Evolutionary conservation across 1,140 invertebrate genomes (phyloP).

Genomic region (Listronotus oregonensis): DNA sequence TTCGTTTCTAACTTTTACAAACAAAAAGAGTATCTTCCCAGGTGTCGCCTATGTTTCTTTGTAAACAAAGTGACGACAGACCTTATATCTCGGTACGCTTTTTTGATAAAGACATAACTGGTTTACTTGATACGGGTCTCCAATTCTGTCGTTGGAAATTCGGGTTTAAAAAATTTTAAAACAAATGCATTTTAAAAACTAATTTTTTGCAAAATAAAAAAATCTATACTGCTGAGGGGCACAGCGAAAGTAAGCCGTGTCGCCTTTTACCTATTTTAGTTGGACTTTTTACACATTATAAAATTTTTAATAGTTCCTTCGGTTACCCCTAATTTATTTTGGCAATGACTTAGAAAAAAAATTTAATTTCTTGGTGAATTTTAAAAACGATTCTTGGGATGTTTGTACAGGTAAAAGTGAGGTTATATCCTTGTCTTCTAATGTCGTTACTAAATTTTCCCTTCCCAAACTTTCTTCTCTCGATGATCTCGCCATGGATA

Average conservation of each 20-base stretch:
- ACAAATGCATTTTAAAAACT: conserved; percentile 1
- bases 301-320: not conserved
- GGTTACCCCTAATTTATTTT: not conserved
- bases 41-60: too few species aligned
- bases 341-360: not conserved
- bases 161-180: conserved; percentile 18
- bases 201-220: too few species aligned
- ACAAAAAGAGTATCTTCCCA: too few species aligned
- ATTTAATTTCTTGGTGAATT: not conserved
- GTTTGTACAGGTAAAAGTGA: too few species aligned
- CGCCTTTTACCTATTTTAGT: conserved; percentile 6
- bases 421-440: too few species aligned
- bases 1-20: too few species aligned
- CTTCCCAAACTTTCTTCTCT: too few species aligned
- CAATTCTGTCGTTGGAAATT: conserved; percentile 1
- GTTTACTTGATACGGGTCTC: conserved; percentile 10
- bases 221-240: conserved; percentile 9
- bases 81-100: conserved; percentile 11
- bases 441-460: too few species aligned
- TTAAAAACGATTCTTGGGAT: not conserved
- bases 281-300: not conserved
- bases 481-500: too few species aligned
- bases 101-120: conserved; percentile 12
- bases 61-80: conserved; percentile 9
- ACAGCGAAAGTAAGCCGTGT: not conserved